Evolutionary conservation across 2,888 invertebrate species (phyloP).

Genomic region (Minunthozetes semirufus): DNA sequence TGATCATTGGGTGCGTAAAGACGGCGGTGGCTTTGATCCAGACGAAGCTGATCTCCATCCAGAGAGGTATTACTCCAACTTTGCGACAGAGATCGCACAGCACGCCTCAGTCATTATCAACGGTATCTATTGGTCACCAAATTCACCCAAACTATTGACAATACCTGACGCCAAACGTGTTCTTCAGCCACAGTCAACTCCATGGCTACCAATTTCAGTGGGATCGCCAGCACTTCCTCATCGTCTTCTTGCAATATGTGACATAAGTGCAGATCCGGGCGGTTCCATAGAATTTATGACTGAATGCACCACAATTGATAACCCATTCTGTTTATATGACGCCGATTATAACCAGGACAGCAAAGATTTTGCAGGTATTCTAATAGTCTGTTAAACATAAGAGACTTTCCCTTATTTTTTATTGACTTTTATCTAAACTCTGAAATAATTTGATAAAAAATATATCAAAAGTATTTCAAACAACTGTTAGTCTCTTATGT

Average conservation of each 20-base stretch:
- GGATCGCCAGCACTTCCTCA: constrained; percentile 82
- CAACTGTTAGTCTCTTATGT: too few species aligned
- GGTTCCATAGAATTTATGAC: constrained; percentile 99
- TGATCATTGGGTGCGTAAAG: constrained; percentile 85
- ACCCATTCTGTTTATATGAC: constrained; percentile 98
- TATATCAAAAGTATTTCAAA: too few species aligned
- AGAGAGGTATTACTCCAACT: constrained; percentile 87
- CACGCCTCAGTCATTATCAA: constrained; percentile 95
- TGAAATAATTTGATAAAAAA: too few species aligned
- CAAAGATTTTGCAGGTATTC: constrained; percentile 25
- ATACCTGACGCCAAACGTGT: constrained; percentile 97
- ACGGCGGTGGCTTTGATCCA: constrained; percentile 80
- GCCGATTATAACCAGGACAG: constrained; percentile 81
- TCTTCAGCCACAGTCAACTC: constrained; percentile 70
- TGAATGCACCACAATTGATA: constrained; percentile 98
- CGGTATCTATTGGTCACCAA: constrained; percentile 98
- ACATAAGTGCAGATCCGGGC: constrained; percentile 98
- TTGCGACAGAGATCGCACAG: constrained; percentile 86
- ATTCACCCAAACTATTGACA: constrained; percentile 87
- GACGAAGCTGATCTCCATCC: constrained; percentile 87
- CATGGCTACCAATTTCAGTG: constrained; percentile 77
- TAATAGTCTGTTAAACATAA: too few species aligned
- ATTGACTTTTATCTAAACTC: too few species aligned
- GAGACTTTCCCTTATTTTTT: too few species aligned
- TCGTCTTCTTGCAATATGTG: constrained; percentile 85